A percentile compares a stretch with the other conserved stretches of the same genome.
Conservation (phyloP, 2,113 vertebrate species). For the Chunga burmeisteri region DNA sequence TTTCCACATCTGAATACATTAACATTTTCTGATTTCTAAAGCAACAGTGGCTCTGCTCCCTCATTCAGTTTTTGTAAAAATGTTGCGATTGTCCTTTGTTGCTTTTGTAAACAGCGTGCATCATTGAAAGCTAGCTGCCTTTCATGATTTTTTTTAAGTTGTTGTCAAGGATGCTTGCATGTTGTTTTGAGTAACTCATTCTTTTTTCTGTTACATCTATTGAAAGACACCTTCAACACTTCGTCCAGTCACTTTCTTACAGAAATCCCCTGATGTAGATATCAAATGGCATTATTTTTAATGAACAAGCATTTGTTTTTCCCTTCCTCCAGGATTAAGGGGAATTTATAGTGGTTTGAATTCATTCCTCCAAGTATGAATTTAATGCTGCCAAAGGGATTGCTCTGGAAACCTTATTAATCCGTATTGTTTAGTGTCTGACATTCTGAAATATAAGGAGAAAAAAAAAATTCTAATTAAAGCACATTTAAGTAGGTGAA, state of each 20-base stretch:
- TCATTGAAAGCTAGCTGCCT: not conserved
- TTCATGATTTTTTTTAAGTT: not conserved
- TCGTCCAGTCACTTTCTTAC: not conserved
- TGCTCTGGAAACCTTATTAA: not conserved
- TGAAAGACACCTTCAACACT: not conserved
- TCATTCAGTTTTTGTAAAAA: not conserved
- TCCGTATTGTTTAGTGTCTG: not conserved
- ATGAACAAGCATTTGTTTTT: conserved; percentile 12
- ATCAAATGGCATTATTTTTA: conserved; percentile 7
- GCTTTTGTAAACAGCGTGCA: not conserved
- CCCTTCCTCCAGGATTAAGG: not conserved
- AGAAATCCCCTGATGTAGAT: not conserved
- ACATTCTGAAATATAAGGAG: not conserved
- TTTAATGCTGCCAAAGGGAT: not conserved
- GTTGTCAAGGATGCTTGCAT: not conserved
- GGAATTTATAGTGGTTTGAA: not conserved
- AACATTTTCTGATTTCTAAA: not conserved
- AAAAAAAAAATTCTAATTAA: not conserved
- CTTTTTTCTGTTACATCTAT: not conserved
- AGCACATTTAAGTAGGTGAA: not conserved
- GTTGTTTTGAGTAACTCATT: not conserved
- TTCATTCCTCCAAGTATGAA: not conserved
- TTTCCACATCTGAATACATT: not conserved
- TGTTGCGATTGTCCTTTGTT: not conserved
- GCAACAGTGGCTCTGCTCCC: not conserved